Evolutionary conservation across 2,113 vertebrate species (phyloP).

Genomic region (Stigmatopora argus): DNA sequence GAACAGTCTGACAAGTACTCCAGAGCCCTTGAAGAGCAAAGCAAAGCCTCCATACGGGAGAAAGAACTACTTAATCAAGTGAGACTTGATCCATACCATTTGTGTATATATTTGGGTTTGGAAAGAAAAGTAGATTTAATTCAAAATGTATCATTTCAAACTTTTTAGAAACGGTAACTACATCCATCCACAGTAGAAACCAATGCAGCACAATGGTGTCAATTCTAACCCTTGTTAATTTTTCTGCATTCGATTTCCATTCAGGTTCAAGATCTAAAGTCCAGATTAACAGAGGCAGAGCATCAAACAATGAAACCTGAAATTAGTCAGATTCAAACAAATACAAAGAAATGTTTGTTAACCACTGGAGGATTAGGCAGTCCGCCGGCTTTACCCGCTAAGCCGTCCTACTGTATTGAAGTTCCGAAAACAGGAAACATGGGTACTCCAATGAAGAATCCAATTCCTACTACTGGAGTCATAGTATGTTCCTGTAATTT

Average conservation of each 20-base stretch:
- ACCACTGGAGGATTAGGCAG: constrained; percentile 20
- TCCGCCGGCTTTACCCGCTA: constrained; percentile 59
- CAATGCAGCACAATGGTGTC: not conserved
- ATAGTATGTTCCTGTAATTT: constrained; percentile 25
- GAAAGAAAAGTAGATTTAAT: not conserved
- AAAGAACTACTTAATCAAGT: constrained; percentile 85
- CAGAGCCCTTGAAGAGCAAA: constrained; percentile 83
- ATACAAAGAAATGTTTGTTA: constrained; percentile 33
- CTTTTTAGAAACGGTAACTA: not conserved
- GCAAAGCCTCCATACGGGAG: constrained; percentile 73
- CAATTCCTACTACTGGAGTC: constrained; percentile 35
- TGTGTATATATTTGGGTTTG: not conserved
- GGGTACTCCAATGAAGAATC: constrained; percentile 24
- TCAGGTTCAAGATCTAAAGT: constrained; percentile 87
- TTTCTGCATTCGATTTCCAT: constrained; percentile 4
- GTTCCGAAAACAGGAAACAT: constrained; percentile 11
- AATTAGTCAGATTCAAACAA: fast-evolving
- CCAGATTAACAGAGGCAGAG: constrained; percentile 69
- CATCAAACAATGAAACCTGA: constrained; percentile 53
- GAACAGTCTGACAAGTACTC: constrained; percentile 89
- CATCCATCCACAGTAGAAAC: not conserved
- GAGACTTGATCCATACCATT: constrained; percentile 1
- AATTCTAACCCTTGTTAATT: not conserved
- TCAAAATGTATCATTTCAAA: not conserved
- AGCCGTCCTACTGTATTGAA: constrained; percentile 27